Evolutionary conservation across 2,797 vertebrate species (phyloP), one percentile per base, ranked within the genome.

Genomic region (Chaunax sp.): DNA sequence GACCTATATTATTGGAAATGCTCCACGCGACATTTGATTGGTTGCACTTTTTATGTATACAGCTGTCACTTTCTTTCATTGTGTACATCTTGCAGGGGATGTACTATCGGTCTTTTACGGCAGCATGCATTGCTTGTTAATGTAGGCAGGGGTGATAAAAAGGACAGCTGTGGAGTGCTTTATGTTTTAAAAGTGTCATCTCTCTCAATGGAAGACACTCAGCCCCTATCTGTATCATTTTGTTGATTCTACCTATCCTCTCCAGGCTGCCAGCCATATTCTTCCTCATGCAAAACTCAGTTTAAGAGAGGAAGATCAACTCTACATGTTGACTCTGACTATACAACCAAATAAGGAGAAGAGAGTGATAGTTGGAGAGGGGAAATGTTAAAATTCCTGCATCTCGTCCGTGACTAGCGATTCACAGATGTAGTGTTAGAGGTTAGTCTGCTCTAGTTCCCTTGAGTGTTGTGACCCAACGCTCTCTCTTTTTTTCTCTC

Each of bases 1-100:
- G 89, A 87, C 84, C 86, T 88, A 89, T 91, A 88, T 93, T 85
- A 89, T 89, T 86, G n/a, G 86, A 93, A 92, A 92, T 82, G 81
- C 83, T 82, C 73, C 72, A 30, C 63, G 79, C 75, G 75, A 79
- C 83, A 82, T 90, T 84, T 87, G 81, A 84, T 89, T 89, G 64
- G 73, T 81, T 77, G 58, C 82, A 87, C 76, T 85, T 91, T 92
- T 91, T 86, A 85, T 84, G 81, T 86, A 84, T 89, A 89, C 89
- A 91, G 90, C 90, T 91, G 91, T 87, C 83, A 83, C 86, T 89
- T 92, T 85, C 79, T 78, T 84, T 87, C 80, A 72, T 80, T 83
- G 88, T 90, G 84, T 87, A 85, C 77, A 68, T 85, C 74, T 77
- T 60, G 70, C 79, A n/a, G 40, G 81, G 84, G 77, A 89, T 82